A percentile compares a stretch with the other conserved stretches of the same genome.
Conservation (phyloP, 1,140 invertebrate species). For the Tetramorium alpestre region DNA sequence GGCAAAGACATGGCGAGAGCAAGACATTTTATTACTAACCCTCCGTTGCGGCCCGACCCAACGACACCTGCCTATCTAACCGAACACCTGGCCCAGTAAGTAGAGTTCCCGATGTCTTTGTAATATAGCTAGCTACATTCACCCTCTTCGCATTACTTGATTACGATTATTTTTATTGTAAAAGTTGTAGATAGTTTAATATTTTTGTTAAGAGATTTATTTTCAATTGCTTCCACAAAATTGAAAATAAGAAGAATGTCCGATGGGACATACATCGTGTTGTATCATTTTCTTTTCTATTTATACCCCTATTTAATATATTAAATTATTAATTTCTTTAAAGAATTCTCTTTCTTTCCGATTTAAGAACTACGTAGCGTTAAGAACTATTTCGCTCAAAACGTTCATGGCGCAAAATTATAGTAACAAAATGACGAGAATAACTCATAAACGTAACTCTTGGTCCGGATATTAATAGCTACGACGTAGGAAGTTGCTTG, state of each 20-base stretch:
- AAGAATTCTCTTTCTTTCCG: neutral
- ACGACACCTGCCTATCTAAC: conserved; percentile 93
- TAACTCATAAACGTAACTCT: conserved; percentile 53
- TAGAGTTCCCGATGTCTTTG: conserved; percentile 69
- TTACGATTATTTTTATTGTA: neutral
- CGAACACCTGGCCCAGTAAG: conserved; percentile 94
- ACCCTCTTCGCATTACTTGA: neutral
- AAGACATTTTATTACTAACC: conserved; percentile 88
- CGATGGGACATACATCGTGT: neutral
- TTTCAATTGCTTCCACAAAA: neutral
- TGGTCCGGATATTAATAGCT: conserved; percentile 62
- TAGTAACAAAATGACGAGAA: conserved; percentile 52
- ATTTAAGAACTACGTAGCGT: neutral
- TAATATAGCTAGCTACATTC: neutral
- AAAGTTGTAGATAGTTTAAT: neutral
- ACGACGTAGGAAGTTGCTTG: conserved; percentile 66
- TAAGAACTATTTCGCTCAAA: neutral
- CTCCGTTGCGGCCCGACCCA: conserved; percentile 93
- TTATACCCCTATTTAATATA: neutral
- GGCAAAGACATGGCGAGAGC: conserved; percentile 81
- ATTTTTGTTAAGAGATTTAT: conserved; percentile 5
- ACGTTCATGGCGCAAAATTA: conserved; percentile 47
- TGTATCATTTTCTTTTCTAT: neutral
- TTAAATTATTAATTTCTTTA: neutral
- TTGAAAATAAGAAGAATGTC: neutral